Evolutionary conservation across 2,797 vertebrate genomes (phyloP), one percentile per base, ranked within the genome.

Genomic region (Thalassophryne amazonica): DNA sequence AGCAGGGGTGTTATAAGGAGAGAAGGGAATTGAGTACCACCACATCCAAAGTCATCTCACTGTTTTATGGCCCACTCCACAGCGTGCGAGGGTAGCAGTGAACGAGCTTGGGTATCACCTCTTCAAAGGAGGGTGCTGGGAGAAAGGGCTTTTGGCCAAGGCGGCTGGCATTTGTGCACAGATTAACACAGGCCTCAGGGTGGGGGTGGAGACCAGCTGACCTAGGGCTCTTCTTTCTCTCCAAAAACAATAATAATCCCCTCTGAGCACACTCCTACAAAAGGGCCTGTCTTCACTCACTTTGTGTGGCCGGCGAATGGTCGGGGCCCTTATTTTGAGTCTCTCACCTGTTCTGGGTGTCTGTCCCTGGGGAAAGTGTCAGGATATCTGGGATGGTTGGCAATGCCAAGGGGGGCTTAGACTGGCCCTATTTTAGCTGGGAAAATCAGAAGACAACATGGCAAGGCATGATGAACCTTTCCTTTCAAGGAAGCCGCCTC

Each of bases 341-440:
- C 77, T 13, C 79, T 92, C 91, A 92, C 91, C 91, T 92, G 91
- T 92, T 92, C 80, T 61, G 81, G 76, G 83, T 85, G 83, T 90
- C 86, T 89, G 87, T 90, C 86, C 71, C 80, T 82, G 76, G 83
- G 86, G 89, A 91, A 90, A 90, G 90, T 91, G 90, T 91, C 89
- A 89, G 90, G 86, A 87, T 92, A 89, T 86, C 86, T 92, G 89
- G 88, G 86, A 91, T 91, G 88, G 87, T 90, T 92, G 89, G 89
- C 89, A 88, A 84, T 90, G 88, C 83, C 86, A 91, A 85, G 65
- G 74, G 87, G 88, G 84, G 90, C 88, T 92, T 92, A 92, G 81
- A 75, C 69, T 2, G 76, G 86, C 86, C 88, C 87, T 91, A 89
- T 91, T 92, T 91, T 91, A 91, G 91, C 86, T 86, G 86, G 89